These are phyloP conservation scores for Lithophane leautieri DNA, from an alignment of 2,888 invertebrate species.

Conservation along the genomic window DNA sequence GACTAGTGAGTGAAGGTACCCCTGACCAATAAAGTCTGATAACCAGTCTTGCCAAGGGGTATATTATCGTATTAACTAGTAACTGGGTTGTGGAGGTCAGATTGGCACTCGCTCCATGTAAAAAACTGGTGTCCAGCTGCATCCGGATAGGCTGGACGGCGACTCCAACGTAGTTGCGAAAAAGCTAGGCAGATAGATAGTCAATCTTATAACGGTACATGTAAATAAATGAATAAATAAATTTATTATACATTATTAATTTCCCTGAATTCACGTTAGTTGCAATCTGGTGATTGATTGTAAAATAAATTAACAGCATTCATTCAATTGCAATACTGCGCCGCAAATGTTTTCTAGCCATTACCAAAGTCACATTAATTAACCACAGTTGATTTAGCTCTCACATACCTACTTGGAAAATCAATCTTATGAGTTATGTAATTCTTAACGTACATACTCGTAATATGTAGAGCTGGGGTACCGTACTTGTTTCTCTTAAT, in stretches of 20 bases:
- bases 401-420: slow-evolving; percentile 12
- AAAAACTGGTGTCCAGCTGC: too few species aligned
- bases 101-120: too few species aligned
- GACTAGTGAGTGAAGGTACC: background rate
- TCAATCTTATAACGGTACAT: background rate
- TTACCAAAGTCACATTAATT: slow-evolving; percentile 42
- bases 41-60: too few species aligned
- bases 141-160: too few species aligned
- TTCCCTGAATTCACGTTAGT: background rate
- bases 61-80: too few species aligned
- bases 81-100: too few species aligned
- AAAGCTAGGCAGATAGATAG: background rate
- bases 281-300: slow-evolving; percentile 1
- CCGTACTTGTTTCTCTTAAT: background rate
- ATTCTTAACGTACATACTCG: background rate
- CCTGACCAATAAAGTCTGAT: background rate
- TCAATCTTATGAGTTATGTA: slow-evolving; percentile 33
- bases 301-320: slow-evolving; percentile 21
- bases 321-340: background rate
- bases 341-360: slow-evolving; percentile 30
- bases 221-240: too few species aligned
- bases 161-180: too few species aligned
- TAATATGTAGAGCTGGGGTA: background rate
- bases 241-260: too few species aligned
- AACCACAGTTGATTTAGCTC: slow-evolving; percentile 35